Conservation (phyloP, 2,113 vertebrate genomes). For the Coptodon bakossiorum region DNA sequence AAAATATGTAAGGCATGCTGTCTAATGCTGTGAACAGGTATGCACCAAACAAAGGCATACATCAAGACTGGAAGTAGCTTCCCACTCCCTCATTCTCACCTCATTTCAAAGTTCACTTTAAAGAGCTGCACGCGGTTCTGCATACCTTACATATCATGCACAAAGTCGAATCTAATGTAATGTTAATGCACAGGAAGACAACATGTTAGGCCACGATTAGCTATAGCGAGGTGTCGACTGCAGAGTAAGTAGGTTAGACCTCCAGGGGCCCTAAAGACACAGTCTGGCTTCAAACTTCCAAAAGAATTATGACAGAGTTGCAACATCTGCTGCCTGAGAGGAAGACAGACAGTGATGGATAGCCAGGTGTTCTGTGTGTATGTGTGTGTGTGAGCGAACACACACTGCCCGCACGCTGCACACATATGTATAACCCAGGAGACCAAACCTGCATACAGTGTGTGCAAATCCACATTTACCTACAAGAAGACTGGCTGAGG, state of each 20-base stretch:
- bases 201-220: not conserved
- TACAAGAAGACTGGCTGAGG: not conserved
- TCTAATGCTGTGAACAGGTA: not conserved
- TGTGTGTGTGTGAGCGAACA: not conserved
- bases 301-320: constrained; percentile 69
- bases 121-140: not conserved
- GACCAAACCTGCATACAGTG: not conserved
- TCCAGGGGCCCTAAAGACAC: constrained; percentile 44
- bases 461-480: not conserved
- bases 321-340: constrained; percentile 69
- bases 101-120: not conserved
- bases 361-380: constrained; percentile 64
- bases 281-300: constrained; percentile 64
- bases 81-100: not conserved
- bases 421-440: not conserved
- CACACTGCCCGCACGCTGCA: not conserved
- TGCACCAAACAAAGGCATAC: not conserved
- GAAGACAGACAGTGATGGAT: constrained; percentile 68
- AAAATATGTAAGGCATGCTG: not conserved
- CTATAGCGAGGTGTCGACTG: constrained; percentile 15
- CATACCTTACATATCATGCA: not conserved
- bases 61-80: not conserved
- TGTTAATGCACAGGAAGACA: constrained; percentile 8
- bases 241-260: constrained; percentile 62
- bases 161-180: not conserved